phyloP scores from a whole-genome alignment of 2,113 vertebrate species.

The Tetrao urogallus region DNA sequence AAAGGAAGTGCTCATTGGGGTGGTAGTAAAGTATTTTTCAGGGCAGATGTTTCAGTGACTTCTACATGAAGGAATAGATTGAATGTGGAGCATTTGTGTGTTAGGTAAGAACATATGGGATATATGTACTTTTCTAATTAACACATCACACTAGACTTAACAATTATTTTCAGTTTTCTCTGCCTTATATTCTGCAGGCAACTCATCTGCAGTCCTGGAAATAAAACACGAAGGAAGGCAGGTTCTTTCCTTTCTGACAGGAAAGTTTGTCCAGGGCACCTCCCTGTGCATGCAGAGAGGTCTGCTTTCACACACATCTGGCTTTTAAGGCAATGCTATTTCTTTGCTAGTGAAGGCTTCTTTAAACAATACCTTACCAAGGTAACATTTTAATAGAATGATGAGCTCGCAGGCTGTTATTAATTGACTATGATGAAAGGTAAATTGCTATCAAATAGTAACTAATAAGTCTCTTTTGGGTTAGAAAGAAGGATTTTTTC shows the following conservation, averaged over 20 bases:
- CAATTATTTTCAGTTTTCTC: neutral
- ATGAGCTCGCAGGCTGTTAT: neutral
- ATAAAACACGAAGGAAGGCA: neutral
- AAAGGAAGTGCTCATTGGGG: neutral
- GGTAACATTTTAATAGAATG: neutral
- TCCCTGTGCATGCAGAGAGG: neutral
- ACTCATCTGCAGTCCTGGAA: neutral
- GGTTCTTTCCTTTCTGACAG: neutral
- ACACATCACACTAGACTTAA: neutral
- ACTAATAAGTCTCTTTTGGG: neutral
- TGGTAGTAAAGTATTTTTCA: neutral
- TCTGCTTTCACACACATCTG: accelerated
- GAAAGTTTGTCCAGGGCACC: neutral
- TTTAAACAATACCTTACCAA: neutral
- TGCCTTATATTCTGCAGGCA: neutral
- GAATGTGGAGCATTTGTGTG: neutral
- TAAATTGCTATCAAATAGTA: neutral
- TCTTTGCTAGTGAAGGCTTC: neutral
- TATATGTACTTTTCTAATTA: neutral
- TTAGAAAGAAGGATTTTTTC: neutral
- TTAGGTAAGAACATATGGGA: neutral
- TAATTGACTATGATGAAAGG: neutral
- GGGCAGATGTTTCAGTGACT: neutral
- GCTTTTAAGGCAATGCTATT: neutral
- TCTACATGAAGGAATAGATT: neutral